phyloP scores from a whole-genome alignment of 2,113 vertebrate species.

The Entelurus aequoreus region DNA sequence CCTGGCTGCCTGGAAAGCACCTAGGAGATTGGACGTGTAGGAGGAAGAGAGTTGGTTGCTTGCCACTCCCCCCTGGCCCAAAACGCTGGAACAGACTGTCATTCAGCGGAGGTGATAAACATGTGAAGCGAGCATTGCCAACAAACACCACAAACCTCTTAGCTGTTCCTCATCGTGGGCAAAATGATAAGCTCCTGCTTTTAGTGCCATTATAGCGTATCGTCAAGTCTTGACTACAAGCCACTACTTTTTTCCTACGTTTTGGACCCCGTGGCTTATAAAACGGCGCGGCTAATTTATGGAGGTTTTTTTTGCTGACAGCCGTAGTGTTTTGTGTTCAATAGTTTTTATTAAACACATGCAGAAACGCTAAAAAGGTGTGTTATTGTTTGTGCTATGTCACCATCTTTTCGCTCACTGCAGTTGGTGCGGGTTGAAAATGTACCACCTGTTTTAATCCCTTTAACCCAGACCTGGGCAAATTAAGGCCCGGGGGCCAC shows the following conservation, averaged over 20 bases:
- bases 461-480: too few relatives aligned
- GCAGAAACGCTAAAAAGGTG: too few relatives aligned
- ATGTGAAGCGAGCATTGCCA: constrained; percentile 6
- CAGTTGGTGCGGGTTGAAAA: constrained; percentile 16
- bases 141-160: not conserved
- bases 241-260: too few relatives aligned
- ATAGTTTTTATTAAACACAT: too few relatives aligned
- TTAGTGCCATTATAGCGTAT: constrained; percentile 14
- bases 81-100: constrained; percentile 36
- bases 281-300: too few relatives aligned
- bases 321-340: too few relatives aligned
- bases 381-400: too few relatives aligned
- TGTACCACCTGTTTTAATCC: constrained; percentile 4
- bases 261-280: too few relatives aligned
- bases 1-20: constrained; percentile 37
- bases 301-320: too few relatives aligned
- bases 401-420: not conserved
- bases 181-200: constrained; percentile 6
- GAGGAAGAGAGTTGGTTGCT: constrained; percentile 30
- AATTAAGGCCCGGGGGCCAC: too few relatives aligned
- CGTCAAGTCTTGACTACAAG: too few relatives aligned
- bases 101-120: constrained; percentile 43
- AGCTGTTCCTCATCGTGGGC: not conserved
- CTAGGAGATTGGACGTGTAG: constrained; percentile 39
- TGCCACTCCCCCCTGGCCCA: constrained; percentile 32